Evolutionary conservation across 2,113 vertebrate genomes (phyloP), one percentile per base, ranked within the genome.

Genomic region (Dascyllus trimaculatus): DNA sequence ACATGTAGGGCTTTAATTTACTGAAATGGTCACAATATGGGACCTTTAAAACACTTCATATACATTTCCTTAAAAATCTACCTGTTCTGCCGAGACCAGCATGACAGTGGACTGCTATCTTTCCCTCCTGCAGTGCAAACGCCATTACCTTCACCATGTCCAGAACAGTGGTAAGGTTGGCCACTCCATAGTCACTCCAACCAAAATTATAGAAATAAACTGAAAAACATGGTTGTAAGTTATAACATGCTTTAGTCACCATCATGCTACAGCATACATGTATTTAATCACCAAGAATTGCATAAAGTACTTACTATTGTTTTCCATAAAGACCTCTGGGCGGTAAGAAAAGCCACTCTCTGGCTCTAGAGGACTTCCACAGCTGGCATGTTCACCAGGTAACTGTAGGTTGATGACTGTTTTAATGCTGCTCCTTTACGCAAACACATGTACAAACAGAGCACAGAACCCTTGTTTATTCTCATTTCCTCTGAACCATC

Each of bases 141-240:
- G 96, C 92, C 96, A 97, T 96, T 60, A 99, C 97, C 78, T 98
- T 98, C 43, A 98, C 95, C 95, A 98, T 98, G 79, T 99, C 97
- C 32, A 99, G 93, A 59, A 98, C 92, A 5, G 95, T 91, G 0
- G 95, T 96, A 57, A 98, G 96, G 72, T 95, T 98, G 0, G 96
- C 96, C 78, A 97, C 96, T 15, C 97, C 97, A 15, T 99, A 98
- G 91, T 99, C 97, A 78, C 95, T 96, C 97, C 97, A 98, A 54
- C 95, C 97, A 65, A 97, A 99, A 86, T 99, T 99, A 91, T 99
- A 99, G 94, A 97, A 99, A 90, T 97, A 99, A 92, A 98, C 97
- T 99, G 81, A 87, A 92, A 35, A 35, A 35, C 32, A 35, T 2
- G 9, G 8, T 9, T 35, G 8, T 35, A 8, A 35, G 91, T 4